phyloP scores from a whole-genome alignment of 2,888 invertebrate genomes.

The Pediacus dermestoides region DNA sequence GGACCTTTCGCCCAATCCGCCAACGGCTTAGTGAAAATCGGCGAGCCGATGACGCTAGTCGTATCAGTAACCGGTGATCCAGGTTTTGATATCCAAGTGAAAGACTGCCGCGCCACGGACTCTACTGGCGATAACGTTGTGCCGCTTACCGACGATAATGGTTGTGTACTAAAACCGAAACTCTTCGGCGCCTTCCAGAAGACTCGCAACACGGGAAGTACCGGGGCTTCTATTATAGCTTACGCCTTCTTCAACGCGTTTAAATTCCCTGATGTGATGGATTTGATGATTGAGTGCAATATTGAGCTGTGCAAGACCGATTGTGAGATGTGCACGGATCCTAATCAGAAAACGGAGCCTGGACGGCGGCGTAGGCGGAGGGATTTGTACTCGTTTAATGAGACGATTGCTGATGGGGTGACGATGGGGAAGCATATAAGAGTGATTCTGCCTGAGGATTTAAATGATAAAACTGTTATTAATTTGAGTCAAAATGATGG shows the following conservation, averaged over 20 bases:
- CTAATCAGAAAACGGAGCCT: slow-evolving; percentile 58
- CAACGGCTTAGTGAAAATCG: slow-evolving; percentile 74
- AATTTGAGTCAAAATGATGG: slow-evolving; percentile 44
- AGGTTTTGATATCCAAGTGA: slow-evolving; percentile 73
- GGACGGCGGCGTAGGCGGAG: slow-evolving; percentile 48
- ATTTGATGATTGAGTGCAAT: slow-evolving; percentile 76
- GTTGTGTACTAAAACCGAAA: slow-evolving; percentile 76
- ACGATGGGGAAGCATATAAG: slow-evolving; percentile 63
- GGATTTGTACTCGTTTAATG: slow-evolving; percentile 52
- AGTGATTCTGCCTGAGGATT: slow-evolving; percentile 68
- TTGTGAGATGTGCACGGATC: slow-evolving; percentile 69
- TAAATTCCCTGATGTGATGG: slow-evolving; percentile 83
- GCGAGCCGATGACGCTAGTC: slow-evolving; percentile 77
- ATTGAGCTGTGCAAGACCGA: slow-evolving; percentile 78
- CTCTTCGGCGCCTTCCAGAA: slow-evolving; percentile 80
- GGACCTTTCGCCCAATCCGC: slow-evolving; percentile 76
- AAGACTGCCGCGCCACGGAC: slow-evolving; percentile 73
- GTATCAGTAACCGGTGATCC: slow-evolving; percentile 76
- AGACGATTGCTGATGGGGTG: slow-evolving; percentile 58
- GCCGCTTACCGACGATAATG: slow-evolving; percentile 68
- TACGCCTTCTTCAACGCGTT: slow-evolving; percentile 78
- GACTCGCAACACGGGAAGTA: slow-evolving; percentile 68
- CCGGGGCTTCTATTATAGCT: slow-evolving; percentile 70
- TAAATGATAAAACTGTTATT: slow-evolving; percentile 48
- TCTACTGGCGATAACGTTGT: slow-evolving; percentile 63